A percentile compares a stretch with the other conserved stretches of the same genome.
These are phyloP conservation scores for Dendrolimus punctatus DNA, from an alignment of 1,140 invertebrate species.

Conservation along the genomic window DNA sequence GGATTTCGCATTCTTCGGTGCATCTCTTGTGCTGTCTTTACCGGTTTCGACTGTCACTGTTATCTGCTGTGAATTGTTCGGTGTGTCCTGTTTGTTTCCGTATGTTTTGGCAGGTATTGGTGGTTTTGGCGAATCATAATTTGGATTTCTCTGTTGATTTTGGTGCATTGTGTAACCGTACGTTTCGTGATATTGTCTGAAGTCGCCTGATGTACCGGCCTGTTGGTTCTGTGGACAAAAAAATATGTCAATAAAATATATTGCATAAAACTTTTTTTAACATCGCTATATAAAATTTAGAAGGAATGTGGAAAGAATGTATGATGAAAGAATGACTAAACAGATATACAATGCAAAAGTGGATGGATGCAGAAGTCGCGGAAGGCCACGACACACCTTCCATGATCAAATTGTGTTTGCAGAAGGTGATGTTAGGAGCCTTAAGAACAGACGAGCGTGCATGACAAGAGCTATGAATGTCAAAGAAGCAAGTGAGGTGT, in stretches of 20 bases:
- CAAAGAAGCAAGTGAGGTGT: no score
- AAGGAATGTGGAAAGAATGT: no score
- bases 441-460: no score
- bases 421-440: no score
- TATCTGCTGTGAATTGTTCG: constrained; percentile 65
- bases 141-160: constrained; percentile 41
- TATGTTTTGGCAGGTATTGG: constrained; percentile 62
- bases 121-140: constrained; percentile 60
- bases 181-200: constrained; percentile 59
- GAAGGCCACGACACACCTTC: no score
- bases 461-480: no score
- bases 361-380: no score
- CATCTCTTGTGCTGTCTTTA: constrained; percentile 68
- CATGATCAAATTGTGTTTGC: no score
- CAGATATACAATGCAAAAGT: no score
- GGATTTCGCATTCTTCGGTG: constrained; percentile 76
- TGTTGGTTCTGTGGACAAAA: constrained; percentile 50
- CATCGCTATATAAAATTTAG: no score
- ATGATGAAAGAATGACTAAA: no score
- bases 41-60: constrained; percentile 69
- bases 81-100: constrained; percentile 41
- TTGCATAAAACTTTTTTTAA: no score
- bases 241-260: constrained; percentile 1
- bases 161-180: constrained; percentile 64
- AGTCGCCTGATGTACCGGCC: constrained; percentile 57